Evolutionary conservation across 2,888 invertebrate genomes (phyloP).

Genomic region (Cosmorhoe ocellata): DNA sequence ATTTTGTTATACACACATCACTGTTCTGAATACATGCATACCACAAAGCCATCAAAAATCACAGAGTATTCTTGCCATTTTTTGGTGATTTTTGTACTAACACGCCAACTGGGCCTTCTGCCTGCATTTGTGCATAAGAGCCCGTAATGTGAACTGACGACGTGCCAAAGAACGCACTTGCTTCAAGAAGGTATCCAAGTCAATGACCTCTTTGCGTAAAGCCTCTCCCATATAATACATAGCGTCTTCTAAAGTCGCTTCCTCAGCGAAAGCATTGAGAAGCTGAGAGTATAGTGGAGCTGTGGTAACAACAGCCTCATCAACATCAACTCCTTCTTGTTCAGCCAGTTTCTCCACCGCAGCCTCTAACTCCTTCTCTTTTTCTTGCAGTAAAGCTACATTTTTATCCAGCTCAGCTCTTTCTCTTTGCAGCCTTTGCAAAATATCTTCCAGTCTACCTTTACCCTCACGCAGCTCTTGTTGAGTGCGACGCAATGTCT

Average conservation of each 20-base stretch:
- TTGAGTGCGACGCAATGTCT: conserved; percentile 93
- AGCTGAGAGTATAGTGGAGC: conserved; percentile 98
- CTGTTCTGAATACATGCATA: conserved; percentile 20
- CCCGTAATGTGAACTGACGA: conserved; percentile 97
- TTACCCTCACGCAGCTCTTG: conserved; percentile 94
- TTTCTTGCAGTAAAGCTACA: conserved; percentile 91
- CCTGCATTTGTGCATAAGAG: conserved; percentile 97
- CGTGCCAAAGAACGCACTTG: conserved; percentile 97
- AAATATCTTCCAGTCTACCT: conserved; percentile 89
- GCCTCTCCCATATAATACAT: conserved; percentile 99
- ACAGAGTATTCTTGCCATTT: conserved; percentile 23
- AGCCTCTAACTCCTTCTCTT: conserved; percentile 92
- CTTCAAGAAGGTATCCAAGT: conserved; percentile 97
- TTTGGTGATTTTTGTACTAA: conserved; percentile 55
- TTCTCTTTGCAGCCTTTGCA: conserved; percentile 89
- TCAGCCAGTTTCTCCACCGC: conserved; percentile 89
- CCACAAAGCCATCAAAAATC: conserved; percentile 23
- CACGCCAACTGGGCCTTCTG: conserved; percentile 94
- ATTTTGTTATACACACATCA: conserved; percentile 17
- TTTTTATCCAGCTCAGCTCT: conserved; percentile 92
- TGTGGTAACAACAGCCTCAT: conserved; percentile 98
- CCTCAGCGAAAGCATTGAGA: conserved; percentile 97
- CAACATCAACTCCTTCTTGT: conserved; percentile 93
- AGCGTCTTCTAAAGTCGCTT: conserved; percentile 98
- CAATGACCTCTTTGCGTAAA: conserved; percentile 94